phyloP scores from a whole-genome alignment of 2,888 invertebrate genomes.

The Scaptomyza flava region DNA sequence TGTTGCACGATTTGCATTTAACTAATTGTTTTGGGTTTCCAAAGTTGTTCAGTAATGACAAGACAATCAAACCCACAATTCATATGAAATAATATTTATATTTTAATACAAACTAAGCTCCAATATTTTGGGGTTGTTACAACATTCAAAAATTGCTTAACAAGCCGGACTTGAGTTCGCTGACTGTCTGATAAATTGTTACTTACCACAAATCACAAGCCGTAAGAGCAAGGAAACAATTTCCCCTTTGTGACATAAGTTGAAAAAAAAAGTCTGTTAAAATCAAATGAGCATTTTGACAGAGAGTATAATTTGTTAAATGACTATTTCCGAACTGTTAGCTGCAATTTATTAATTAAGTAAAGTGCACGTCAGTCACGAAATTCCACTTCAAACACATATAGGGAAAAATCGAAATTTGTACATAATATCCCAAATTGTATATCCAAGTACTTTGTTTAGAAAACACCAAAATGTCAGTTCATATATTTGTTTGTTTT shows the following conservation, averaged over 20 bases:
- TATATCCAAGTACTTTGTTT: background rate
- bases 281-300: background rate
- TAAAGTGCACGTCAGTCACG: background rate
- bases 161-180: background rate
- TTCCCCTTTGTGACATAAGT: background rate
- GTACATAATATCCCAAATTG: background rate
- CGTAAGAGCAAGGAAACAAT: constrained; percentile 2
- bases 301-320: background rate
- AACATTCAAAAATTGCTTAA: background rate
- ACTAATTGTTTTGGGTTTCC: constrained; percentile 25
- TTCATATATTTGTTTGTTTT: background rate
- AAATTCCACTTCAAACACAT: background rate
- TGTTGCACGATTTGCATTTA: constrained; percentile 35
- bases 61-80: background rate
- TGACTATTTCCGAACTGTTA: background rate
- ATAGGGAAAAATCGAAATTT: too few relatives aligned
- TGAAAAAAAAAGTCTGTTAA: background rate
- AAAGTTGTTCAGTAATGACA: constrained; percentile 24
- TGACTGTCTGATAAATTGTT: background rate
- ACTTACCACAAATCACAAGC: background rate
- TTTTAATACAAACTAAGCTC: too few relatives aligned
- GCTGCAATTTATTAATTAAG: background rate
- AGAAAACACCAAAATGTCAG: too few relatives aligned
- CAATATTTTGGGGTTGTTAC: too few relatives aligned
- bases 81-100: background rate